Conservation (phyloP, 2,113 vertebrate species). For the Trogon surrucura region DNA sequence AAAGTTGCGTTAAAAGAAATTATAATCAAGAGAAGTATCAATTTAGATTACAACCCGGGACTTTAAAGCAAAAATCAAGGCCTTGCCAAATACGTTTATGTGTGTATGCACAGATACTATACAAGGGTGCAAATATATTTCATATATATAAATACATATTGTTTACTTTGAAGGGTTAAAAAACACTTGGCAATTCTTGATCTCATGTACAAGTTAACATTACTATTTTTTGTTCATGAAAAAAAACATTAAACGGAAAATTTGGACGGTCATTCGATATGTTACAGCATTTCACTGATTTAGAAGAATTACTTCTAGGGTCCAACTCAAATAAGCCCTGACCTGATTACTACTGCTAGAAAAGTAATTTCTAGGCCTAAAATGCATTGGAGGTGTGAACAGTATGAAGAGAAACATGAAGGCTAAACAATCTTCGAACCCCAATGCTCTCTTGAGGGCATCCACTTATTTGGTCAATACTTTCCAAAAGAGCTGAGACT, state of each 20-base stretch:
- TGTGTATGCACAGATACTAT: background rate
- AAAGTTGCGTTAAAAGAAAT: background rate
- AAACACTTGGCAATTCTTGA: background rate
- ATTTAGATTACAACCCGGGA: background rate
- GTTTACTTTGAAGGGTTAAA: background rate
- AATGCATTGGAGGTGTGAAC: background rate
- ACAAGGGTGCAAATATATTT: background rate
- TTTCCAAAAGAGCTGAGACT: background rate
- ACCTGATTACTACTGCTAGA: background rate
- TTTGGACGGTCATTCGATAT: fast-evolving
- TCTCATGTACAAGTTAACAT: background rate
- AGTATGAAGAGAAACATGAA: background rate
- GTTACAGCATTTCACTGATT: background rate
- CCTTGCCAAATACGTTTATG: background rate
- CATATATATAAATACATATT: background rate
- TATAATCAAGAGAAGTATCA: background rate
- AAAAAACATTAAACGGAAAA: background rate
- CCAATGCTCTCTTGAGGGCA: background rate
- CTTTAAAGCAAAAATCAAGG: background rate
- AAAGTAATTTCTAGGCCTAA: background rate
- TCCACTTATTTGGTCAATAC: background rate
- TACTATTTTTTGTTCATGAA: background rate
- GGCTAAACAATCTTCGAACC: background rate
- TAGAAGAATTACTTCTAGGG: background rate
- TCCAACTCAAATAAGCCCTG: background rate